phyloP scores from a whole-genome alignment of 2,888 invertebrate genomes.

The Cabera pusaria region DNA sequence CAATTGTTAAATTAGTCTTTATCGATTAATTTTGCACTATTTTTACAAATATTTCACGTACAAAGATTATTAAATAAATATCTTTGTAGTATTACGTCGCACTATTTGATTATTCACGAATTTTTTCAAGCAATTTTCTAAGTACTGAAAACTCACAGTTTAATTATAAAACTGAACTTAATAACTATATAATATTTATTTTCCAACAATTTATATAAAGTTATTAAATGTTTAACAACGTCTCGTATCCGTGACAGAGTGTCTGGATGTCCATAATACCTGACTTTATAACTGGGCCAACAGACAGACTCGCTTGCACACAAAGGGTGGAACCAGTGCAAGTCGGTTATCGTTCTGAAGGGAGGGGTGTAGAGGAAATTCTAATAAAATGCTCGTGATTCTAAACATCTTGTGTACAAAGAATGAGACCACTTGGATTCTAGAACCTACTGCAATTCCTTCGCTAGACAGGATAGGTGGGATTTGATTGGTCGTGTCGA shows the following conservation, averaged over 20 bases:
- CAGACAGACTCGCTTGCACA: constrained; percentile 36
- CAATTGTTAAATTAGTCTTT: no score
- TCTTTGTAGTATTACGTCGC: no score
- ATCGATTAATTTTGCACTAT: no score
- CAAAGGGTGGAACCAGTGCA: constrained; percentile 40
- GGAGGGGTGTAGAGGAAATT: constrained; percentile 26
- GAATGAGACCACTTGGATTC: constrained; percentile 7
- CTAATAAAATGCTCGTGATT: constrained; percentile 22
- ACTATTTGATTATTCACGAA: no score
- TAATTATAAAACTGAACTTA: no score
- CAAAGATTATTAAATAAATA: no score
- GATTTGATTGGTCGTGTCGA: no score
- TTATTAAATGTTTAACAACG: constrained; percentile 35
- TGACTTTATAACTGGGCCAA: constrained; percentile 53
- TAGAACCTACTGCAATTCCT: no score
- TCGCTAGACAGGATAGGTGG: no score
- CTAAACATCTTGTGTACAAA: constrained; percentile 4
- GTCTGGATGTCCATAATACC: constrained; percentile 36
- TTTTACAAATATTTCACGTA: no score
- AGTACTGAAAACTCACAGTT: no score
- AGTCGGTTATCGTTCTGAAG: constrained; percentile 32
- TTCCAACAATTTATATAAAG: constrained; percentile 1
- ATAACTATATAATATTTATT: neutral
- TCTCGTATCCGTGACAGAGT: constrained; percentile 43
- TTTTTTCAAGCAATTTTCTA: no score